These are phyloP conservation scores for Lophura nycthemera DNA, from an alignment of 2,113 vertebrate genomes.

Conservation along the genomic window DNA sequence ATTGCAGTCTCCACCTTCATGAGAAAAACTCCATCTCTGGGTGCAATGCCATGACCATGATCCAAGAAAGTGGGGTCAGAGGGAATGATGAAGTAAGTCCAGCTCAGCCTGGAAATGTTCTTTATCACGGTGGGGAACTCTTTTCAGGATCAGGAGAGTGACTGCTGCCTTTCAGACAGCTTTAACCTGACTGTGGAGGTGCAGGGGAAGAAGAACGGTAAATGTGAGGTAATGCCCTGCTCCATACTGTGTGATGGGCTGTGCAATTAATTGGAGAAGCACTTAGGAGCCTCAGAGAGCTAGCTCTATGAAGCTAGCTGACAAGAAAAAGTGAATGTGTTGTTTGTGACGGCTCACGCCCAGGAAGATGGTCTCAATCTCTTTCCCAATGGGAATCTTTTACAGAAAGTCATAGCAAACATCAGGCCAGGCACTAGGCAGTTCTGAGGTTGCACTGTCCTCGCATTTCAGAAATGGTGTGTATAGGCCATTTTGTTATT, in stretches of 20 bases:
- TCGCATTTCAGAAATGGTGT: neutral
- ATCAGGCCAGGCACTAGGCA: neutral
- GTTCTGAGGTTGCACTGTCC: neutral
- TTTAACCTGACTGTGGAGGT: neutral
- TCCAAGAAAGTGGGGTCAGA: neutral
- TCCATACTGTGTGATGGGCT: neutral
- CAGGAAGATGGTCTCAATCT: neutral
- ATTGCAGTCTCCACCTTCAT: neutral
- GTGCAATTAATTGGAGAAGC: neutral
- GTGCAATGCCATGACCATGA: neutral
- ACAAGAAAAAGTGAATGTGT: neutral
- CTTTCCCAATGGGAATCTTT: neutral
- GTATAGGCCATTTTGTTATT: slow-evolving; percentile 7
- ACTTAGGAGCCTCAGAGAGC: neutral
- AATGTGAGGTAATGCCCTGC: neutral
- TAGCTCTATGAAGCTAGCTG: neutral
- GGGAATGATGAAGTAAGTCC: neutral
- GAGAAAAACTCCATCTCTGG: neutral
- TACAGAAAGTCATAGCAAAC: neutral
- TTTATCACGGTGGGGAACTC: neutral
- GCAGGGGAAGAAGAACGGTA: rapidly evolving
- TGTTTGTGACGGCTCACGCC: neutral
- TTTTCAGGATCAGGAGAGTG: neutral
- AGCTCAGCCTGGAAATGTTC: neutral
- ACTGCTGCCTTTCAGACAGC: neutral